A percentile compares a stretch with the other conserved stretches of the same genome.
phyloP scores from a whole-genome alignment of 2,797 vertebrate species.

The Silurus lanzhouensis region DNA sequence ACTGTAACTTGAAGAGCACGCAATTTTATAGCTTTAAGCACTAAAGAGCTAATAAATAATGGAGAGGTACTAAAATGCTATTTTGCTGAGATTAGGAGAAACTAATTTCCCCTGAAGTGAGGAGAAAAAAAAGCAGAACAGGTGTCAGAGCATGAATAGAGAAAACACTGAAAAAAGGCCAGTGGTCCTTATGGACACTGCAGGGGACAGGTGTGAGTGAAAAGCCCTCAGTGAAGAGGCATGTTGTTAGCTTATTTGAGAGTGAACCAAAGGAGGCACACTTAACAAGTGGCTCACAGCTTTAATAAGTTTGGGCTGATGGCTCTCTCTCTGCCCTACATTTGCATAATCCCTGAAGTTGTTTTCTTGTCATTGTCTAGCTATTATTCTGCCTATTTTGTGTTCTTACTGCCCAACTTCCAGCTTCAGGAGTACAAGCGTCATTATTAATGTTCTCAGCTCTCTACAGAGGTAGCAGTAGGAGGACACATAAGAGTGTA shows the following conservation, averaged over 20 bases:
- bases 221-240: conserved; percentile 28
- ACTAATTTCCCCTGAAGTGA: conserved; percentile 37
- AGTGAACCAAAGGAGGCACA: conserved; percentile 31
- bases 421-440: conserved; percentile 6
- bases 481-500: neutral
- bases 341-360: conserved; percentile 75
- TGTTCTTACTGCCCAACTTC: conserved; percentile 22
- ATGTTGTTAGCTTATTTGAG: conserved; percentile 23
- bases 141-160: conserved; percentile 48
- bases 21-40: neutral
- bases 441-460: conserved; percentile 29
- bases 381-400: conserved; percentile 28
- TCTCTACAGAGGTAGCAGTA: conserved; percentile 23
- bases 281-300: conserved; percentile 68
- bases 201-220: conserved; percentile 53
- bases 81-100: conserved; percentile 42
- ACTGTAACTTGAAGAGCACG: neutral
- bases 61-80: conserved; percentile 9
- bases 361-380: conserved; percentile 38
- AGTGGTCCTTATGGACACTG: conserved; percentile 35
- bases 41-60: neutral
- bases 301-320: conserved; percentile 63
- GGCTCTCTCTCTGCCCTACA: conserved; percentile 62
- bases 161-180: conserved; percentile 33
- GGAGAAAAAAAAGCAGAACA: conserved; percentile 45